These are phyloP conservation scores for Rhynchonycteris naso DNA, from an alignment of 2,797 vertebrate genomes.

Conservation along the genomic window DNA sequence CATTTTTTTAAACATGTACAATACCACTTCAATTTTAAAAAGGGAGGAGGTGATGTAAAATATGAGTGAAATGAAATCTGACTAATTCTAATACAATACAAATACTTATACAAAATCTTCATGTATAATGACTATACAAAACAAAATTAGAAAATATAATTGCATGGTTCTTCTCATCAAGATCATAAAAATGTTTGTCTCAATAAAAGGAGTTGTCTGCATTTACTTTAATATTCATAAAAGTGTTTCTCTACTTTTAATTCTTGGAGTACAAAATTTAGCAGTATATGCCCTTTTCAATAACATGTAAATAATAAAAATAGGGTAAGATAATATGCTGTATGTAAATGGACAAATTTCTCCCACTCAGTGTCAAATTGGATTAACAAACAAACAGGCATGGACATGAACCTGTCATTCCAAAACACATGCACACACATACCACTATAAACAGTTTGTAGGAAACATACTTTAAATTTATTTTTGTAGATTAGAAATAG, in stretches of 20 bases:
- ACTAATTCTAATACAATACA: neutral
- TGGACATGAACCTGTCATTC: neutral
- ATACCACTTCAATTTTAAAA: neutral
- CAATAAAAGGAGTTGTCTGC: neutral
- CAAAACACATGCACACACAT: neutral
- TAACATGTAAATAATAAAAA: slow-evolving; percentile 39
- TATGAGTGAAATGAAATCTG: neutral
- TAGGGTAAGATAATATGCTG: neutral
- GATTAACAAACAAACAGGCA: neutral
- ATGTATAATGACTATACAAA: neutral
- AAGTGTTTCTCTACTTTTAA: neutral
- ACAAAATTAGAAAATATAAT: slow-evolving; percentile 8
- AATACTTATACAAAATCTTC: neutral
- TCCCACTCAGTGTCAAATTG: neutral
- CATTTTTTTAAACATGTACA: neutral
- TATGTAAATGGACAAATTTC: neutral
- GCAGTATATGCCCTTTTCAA: neutral
- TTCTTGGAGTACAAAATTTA: neutral
- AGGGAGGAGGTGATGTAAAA: neutral
- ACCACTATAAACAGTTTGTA: neutral
- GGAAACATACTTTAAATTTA: neutral
- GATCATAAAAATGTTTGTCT: neutral
- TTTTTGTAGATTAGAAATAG: neutral
- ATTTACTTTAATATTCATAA: neutral
- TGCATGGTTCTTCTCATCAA: neutral